phyloP scores from a whole-genome alignment of 2,888 invertebrate genomes.

The Synergus gifuensis region DNA sequence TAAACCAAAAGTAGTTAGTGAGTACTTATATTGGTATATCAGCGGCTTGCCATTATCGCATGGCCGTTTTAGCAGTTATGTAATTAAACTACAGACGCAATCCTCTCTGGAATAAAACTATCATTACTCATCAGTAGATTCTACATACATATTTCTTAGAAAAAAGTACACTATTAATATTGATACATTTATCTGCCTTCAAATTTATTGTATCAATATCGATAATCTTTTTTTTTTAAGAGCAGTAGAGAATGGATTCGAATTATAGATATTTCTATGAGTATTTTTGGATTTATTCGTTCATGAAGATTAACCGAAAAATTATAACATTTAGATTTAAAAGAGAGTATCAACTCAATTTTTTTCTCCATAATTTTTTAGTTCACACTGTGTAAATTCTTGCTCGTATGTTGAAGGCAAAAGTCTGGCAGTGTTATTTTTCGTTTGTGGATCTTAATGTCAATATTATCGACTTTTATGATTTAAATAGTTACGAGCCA shows the following conservation, averaged over 20 bases:
- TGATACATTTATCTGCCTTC: neutral
- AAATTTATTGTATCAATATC: slow-evolving; percentile 1
- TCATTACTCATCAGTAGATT: neutral
- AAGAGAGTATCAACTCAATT: neutral
- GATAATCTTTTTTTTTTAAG: neutral
- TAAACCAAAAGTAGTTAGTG: neutral
- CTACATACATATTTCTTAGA: neutral
- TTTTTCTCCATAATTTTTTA: neutral
- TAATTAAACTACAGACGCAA: neutral
- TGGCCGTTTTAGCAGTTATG: neutral
- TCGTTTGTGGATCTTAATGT: neutral
- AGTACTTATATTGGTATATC: neutral
- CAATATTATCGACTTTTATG: neutral
- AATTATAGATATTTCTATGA: neutral
- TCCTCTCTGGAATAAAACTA: neutral
- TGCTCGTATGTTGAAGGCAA: neutral
- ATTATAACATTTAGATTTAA: neutral
- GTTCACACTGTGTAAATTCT: neutral
- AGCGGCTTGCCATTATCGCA: neutral
- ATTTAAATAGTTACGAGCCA: neutral
- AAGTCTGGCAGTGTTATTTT: neutral
- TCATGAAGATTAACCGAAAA: neutral
- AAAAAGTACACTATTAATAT: neutral
- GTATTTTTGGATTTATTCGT: neutral
- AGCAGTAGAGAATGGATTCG: neutral